phyloP scores from a whole-genome alignment of 2,113 vertebrate genomes.

The Egretta garzetta region DNA sequence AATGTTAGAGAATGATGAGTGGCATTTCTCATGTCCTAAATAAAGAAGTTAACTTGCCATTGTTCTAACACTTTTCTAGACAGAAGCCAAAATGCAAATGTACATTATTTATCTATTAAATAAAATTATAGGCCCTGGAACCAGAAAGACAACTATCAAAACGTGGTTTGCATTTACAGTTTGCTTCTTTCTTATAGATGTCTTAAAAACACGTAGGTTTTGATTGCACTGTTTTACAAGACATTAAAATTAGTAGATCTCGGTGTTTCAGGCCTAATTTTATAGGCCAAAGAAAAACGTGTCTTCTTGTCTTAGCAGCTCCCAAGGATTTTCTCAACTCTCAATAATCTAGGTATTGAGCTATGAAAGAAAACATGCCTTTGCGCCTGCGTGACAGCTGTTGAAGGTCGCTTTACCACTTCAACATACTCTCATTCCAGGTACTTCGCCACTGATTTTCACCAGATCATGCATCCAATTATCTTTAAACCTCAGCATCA shows the following conservation, averaged over 20 bases:
- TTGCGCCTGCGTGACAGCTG: background rate
- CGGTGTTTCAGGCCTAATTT: background rate
- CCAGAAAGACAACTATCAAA: background rate
- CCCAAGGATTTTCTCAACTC: background rate
- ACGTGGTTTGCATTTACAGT: background rate
- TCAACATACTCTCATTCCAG: background rate
- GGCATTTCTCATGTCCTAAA: background rate
- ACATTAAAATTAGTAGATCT: background rate
- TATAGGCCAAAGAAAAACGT: background rate
- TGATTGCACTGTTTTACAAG: background rate
- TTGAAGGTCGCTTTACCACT: background rate
- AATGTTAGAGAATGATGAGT: background rate
- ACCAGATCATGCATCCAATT: background rate
- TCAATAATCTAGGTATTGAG: background rate
- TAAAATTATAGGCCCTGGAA: background rate
- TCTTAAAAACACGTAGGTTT: background rate
- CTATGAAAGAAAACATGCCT: background rate
- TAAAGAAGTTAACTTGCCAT: background rate
- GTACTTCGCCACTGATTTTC: background rate
- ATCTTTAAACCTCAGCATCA: background rate
- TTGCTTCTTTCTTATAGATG: background rate
- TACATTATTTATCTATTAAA: background rate
- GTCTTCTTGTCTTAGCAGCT: background rate
- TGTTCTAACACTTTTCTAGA: background rate
- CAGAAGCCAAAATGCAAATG: background rate